These are phyloP conservation scores for Psylliodes chrysocephalus DNA, from an alignment of 2,888 invertebrate species.

Conservation along the genomic window DNA sequence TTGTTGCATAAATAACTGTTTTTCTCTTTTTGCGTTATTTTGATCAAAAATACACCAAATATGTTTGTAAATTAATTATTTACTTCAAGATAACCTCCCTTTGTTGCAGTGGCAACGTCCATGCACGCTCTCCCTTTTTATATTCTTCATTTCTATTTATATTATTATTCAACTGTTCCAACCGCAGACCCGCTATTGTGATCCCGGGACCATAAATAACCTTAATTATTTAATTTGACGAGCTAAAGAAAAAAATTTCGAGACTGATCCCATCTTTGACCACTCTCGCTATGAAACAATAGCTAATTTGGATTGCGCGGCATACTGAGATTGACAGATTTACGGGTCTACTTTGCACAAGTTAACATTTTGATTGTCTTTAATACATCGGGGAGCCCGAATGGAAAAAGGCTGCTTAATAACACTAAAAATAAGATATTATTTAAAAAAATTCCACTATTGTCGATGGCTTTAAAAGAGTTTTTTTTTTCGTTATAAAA, in stretches of 20 bases:
- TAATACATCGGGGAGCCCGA: constrained; percentile 43
- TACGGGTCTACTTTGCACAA: constrained; percentile 53
- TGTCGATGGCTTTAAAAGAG: constrained; percentile 6
- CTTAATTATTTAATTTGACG: constrained; percentile 47
- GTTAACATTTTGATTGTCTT: constrained; percentile 56
- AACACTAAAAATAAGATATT: constrained; percentile 40
- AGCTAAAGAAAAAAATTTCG: constrained; percentile 31
- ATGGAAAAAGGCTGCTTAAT: constrained; percentile 40
- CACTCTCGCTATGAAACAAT: constrained; percentile 43
- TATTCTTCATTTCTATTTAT: neutral
- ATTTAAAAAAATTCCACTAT: constrained; percentile 24
- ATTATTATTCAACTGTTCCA: constrained; percentile 18
- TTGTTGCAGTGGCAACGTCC: too few species aligned
- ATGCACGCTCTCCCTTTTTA: too few species aligned
- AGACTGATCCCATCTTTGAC: constrained; percentile 32
- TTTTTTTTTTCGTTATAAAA: constrained; percentile 1
- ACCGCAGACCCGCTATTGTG: constrained; percentile 24
- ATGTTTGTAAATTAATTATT: too few species aligned
- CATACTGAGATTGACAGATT: constrained; percentile 47
- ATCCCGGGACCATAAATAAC: constrained; percentile 33
- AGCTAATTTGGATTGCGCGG: constrained; percentile 46
- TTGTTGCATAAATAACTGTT: too few species aligned
- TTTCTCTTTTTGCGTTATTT: too few species aligned
- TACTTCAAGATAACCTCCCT: too few species aligned
- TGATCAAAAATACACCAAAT: too few species aligned